Base-by-base conservation (phyloP, 2,888 invertebrate species). In the Ecliptopera silaceata region DNA sequence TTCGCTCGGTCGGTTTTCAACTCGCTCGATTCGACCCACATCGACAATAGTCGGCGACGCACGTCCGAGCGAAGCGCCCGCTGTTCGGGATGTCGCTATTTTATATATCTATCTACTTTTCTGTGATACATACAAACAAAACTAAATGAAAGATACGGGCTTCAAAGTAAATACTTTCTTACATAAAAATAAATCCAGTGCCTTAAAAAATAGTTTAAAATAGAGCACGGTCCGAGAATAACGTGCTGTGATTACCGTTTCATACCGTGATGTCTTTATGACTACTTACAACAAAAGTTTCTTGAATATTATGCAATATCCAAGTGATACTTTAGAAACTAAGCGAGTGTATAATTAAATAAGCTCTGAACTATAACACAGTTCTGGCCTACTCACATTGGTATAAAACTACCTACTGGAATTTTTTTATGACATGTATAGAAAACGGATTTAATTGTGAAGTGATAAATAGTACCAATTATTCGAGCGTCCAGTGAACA, bases 81-180 rank as follows among this genome's bases (percentile, higher is more conserved):
- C 42, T 49, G 50, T 26, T 11, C 38, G 26, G 51, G 45, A 46
- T 58, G 51, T 50, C 63, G 56, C 54, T 56, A 55, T 39, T 59
- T 32, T 32, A 45, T 63, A 39, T 56, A 57, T 65, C 46, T 65
- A 57, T 64, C 43, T 65, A 63, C 54, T 58, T 65, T 64, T 62
- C 63, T 73, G 70, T 69, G 68, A 69, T 68, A 72, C 61, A 69
- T 68, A 72, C 61, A 65, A 69, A 75, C 64, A 64, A 63, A 66
- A 63, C 49, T 57, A 46, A 48, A 49, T 12, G 22, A 13, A 49
- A 56, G n/a, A 20, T n/a, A 34, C 38, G 38, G 15, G 47, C 50
- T 44, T 45, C 26, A 22, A 6, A n/a, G 5, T 10, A 12, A 31
- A 13, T 2, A 8, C 8, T 39, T 36, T 46, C 41, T 34, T 51